Percentiles rank a stretch among this genome's conserved stretches.
These are phyloP conservation scores for Leucophora obtusa DNA, from an alignment of 2,888 invertebrate genomes.

Conservation along the genomic window DNA sequence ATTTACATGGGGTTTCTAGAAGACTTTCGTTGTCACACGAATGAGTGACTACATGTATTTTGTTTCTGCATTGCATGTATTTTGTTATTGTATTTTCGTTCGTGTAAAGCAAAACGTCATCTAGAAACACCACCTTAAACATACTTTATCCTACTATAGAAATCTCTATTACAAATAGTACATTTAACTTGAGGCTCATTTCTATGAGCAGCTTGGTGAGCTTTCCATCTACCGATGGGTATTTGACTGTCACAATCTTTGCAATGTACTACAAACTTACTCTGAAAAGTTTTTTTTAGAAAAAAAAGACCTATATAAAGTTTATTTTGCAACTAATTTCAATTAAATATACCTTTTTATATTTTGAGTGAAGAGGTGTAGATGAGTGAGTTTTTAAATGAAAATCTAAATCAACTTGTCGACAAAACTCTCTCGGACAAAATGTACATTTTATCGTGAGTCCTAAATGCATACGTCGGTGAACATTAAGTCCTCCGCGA, in stretches of 20 bases:
- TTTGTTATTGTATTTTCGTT: too few species aligned
- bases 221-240: constrained; percentile 30
- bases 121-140: too few species aligned
- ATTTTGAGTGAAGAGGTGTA: not conserved
- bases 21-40: too few species aligned
- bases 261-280: constrained; percentile 40
- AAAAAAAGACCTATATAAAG: not conserved
- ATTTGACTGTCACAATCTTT: constrained; percentile 47
- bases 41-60: too few species aligned
- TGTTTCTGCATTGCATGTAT: too few species aligned
- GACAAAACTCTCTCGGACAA: not conserved
- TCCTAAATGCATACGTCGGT: not conserved
- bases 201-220: constrained; percentile 45
- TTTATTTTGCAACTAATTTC: not conserved
- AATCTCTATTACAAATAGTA: constrained; percentile 39
- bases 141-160: not conserved
- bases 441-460: not conserved
- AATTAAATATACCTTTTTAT: constrained; percentile 9
- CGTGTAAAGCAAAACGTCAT: too few species aligned
- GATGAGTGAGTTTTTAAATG: constrained; percentile 38
- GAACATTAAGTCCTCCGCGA: not conserved
- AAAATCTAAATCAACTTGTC: not conserved
- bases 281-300: not conserved
- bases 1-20: too few species aligned
- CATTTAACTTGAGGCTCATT: constrained; percentile 54